A percentile compares a stretch with the other conserved stretches of the same genome.
phyloP scores from a whole-genome alignment of 2,888 invertebrate genomes.

The Nycteola revayana region DNA sequence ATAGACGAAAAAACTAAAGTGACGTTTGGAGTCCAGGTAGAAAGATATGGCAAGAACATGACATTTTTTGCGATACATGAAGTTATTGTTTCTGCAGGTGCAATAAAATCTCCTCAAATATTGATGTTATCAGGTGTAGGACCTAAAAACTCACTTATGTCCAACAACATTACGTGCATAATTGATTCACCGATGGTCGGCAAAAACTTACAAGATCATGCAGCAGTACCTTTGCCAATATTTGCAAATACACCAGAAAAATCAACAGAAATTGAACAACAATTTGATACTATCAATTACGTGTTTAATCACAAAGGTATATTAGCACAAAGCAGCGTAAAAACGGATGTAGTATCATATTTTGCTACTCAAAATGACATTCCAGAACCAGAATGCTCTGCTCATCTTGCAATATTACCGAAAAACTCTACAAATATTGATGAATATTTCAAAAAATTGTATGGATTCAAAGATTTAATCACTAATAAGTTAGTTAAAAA shows the following conservation, averaged over 20 bases:
- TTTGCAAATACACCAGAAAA: not conserved
- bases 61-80: constrained; percentile 32
- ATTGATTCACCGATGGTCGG: constrained; percentile 57
- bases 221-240: constrained; percentile 10
- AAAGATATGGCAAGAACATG: constrained; percentile 5
- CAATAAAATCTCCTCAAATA: constrained; percentile 58
- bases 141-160: constrained; percentile 43
- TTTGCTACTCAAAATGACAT: constrained; percentile 41
- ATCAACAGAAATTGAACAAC: not conserved
- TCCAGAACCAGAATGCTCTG: constrained; percentile 49
- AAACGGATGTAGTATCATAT: constrained; percentile 76
- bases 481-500: constrained; percentile 37
- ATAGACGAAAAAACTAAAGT: constrained; percentile 6
- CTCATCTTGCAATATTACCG: constrained; percentile 34
- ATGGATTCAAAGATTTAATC: constrained; percentile 39
- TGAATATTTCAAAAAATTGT: constrained; percentile 3
- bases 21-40: constrained; percentile 22
- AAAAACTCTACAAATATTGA: constrained; percentile 43
- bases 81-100: constrained; percentile 60
- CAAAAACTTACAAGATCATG: constrained; percentile 64
- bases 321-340: constrained; percentile 66
- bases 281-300: constrained; percentile 43
- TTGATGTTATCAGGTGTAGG: constrained; percentile 67
- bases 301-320: constrained; percentile 71
- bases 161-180: constrained; percentile 42